A percentile compares a stretch with the other conserved stretches of the same genome.
phyloP scores from a whole-genome alignment of 2,888 invertebrate genomes.

The Agriopis marginaria region DNA sequence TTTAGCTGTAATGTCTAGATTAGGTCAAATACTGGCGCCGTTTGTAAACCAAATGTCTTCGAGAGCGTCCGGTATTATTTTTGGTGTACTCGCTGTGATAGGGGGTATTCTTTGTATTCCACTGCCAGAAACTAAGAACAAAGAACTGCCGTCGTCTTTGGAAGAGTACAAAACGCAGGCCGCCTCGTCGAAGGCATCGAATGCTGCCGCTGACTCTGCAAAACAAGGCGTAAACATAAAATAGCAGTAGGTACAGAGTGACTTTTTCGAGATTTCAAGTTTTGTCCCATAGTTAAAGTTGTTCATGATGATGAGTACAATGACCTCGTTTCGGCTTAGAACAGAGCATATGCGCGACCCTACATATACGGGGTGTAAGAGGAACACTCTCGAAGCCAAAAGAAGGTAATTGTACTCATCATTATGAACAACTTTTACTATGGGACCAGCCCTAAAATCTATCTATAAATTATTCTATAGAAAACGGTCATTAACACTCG shows the following conservation, averaged over 20 bases:
- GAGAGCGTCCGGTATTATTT: slow-evolving; percentile 75
- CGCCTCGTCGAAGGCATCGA: background rate
- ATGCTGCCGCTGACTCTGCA: background rate
- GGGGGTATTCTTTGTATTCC: slow-evolving; percentile 88
- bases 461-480: no score
- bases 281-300: no score
- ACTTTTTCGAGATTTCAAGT: no score
- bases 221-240: background rate
- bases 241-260: background rate
- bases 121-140: slow-evolving; percentile 86
- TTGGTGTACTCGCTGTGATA: slow-evolving; percentile 88
- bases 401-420: no score
- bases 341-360: no score
- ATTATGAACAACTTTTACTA: no score
- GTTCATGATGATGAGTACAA: no score
- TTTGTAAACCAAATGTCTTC: slow-evolving; percentile 88
- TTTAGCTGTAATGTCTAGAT: slow-evolving; percentile 91
- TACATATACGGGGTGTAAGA: no score
- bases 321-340: no score
- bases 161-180: slow-evolving; percentile 45
- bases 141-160: slow-evolving; percentile 65
- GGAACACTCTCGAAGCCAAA: no score
- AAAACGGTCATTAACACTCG: no score
- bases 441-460: no score
- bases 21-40: slow-evolving; percentile 93